Conservation (phyloP, 1,140 invertebrate genomes). For the Calliopsis andreniformis region DNA sequence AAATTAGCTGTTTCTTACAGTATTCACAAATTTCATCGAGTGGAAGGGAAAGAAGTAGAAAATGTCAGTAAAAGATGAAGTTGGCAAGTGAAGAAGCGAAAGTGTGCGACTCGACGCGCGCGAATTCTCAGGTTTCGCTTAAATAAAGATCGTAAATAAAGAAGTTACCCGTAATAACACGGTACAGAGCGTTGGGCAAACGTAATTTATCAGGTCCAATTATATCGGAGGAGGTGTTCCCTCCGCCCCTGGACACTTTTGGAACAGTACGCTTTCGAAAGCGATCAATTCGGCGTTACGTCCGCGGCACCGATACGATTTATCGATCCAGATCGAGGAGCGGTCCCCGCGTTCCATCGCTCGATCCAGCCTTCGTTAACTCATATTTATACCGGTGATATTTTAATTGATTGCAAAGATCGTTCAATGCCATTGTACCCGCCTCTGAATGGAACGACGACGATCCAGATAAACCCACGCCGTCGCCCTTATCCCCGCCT, state of each 20-base stretch:
- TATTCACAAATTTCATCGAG: too few species aligned
- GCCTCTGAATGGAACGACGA: conserved; percentile 27
- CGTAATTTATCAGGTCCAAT: conserved; percentile 57
- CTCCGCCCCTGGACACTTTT: neutral
- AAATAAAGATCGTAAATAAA: conserved; percentile 57
- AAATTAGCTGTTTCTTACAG: too few species aligned
- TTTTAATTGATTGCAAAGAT: conserved; percentile 43
- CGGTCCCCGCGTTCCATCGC: neutral
- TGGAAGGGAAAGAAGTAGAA: too few species aligned
- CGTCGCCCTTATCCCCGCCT: neutral
- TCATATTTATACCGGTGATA: conserved; percentile 49
- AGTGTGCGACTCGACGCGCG: too few species aligned
- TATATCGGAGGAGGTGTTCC: conserved; percentile 35
- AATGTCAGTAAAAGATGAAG: too few species aligned
- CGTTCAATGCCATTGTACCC: conserved; percentile 24
- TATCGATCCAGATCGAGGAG: conserved; percentile 25
- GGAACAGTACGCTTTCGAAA: conserved; percentile 38
- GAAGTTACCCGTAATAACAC: conserved; percentile 35
- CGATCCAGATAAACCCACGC: conserved; percentile 26
- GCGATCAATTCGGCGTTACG: conserved; percentile 36
- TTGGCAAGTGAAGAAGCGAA: too few species aligned
- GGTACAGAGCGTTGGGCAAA: conserved; percentile 9
- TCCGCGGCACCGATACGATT: conserved; percentile 22
- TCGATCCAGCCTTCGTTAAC: conserved; percentile 33
- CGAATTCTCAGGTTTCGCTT: neutral